Conservation (phyloP, 2,888 invertebrate genomes). For the Prenolepis imparis region DNA sequence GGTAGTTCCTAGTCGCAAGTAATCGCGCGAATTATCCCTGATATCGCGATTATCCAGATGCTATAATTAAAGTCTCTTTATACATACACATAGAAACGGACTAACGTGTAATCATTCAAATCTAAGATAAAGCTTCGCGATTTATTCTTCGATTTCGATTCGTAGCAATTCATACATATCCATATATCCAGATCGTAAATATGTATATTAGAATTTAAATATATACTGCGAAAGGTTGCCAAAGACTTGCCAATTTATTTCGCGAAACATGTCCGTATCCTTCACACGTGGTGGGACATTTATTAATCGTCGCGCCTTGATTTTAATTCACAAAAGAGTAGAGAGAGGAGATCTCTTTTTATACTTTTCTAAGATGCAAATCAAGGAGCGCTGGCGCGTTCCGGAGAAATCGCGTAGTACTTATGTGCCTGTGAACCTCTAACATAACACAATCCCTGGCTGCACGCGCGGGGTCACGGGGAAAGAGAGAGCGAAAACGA, state of each 20-base stretch:
- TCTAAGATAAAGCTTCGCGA: not conserved
- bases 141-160: not conserved
- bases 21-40: not conserved
- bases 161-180: not conserved
- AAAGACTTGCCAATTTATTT: not conserved
- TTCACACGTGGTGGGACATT: not conserved
- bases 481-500: conserved; percentile 67
- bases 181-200: not conserved
- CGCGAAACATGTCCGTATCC: not conserved
- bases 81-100: not conserved
- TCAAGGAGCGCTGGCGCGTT: not conserved
- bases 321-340: not conserved
- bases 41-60: not conserved
- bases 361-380: not conserved
- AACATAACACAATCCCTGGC: conserved; percentile 55
- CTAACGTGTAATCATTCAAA: not conserved
- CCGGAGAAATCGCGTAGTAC: conserved; percentile 59
- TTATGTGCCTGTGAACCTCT: conserved; percentile 60
- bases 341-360: not conserved
- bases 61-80: not conserved
- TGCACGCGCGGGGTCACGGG: conserved; percentile 54
- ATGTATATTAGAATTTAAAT: not conserved
- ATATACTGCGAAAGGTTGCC: not conserved
- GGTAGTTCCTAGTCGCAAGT: not conserved
- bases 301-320: not conserved